Evolutionary conservation across 2,797 vertebrate species (phyloP), one percentile per base, ranked within the genome.

Genomic region (Naso thynnoides): DNA sequence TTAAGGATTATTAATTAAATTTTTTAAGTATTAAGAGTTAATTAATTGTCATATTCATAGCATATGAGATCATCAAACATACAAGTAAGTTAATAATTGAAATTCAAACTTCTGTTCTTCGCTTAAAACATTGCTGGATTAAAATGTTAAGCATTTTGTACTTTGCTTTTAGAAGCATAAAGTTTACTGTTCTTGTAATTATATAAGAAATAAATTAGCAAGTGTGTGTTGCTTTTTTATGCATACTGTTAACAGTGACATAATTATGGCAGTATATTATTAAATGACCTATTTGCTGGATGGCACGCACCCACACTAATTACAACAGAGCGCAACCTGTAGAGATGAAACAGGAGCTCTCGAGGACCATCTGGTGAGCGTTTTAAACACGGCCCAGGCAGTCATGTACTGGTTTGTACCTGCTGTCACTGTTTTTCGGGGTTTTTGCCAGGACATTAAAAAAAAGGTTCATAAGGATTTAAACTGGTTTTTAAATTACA

Each of bases 391-490:
- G 0, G 63, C 55, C 45, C 70, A 76, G 62, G 26, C 66, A 71
- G 64, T 65, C 76, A 66, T 79, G 77, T 61, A 48, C 65, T 58
- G 73, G 56, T 81, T 84, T 76, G 73, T 82, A 83, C 77, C 85
- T 90, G 83, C 84, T 90, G 81, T 73, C 21, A 8, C 74, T 77
- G 80, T 80, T 84, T 82, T 81, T 88, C 49, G 73, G 57, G 78
- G 44, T 73, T 59, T 74, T 50, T 67, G 81, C 82, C 83, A 86
- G 21, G 24, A 21, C 47, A n/a, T n/a, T n/a, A 75, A 61, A 67
- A 44, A 60, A 68, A 47, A 31, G 6, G 38, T 62, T 73, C 39
- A 21, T 3, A 26, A 48, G 72, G 45, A 73, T 69, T 66, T 29
- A 66, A 81, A 69, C 16, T 49, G 67, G 21, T 74, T 14, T 33